Evolutionary conservation across 2,888 invertebrate species (phyloP).

Genomic region (Phoronis australis): DNA sequence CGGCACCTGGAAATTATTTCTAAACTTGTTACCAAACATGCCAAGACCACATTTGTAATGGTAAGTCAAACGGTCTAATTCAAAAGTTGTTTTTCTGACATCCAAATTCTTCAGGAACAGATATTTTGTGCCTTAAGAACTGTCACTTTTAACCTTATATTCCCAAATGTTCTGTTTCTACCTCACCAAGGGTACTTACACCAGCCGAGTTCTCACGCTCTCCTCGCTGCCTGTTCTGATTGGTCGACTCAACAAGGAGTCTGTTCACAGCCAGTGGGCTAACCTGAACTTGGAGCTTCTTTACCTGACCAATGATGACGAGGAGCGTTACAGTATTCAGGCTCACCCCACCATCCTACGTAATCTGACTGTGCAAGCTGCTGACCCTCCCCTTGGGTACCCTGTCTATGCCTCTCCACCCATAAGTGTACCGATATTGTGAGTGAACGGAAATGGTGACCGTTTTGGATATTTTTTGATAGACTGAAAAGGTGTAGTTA

Average conservation of each 20-base stretch:
- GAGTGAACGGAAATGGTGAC: conserved; percentile 2
- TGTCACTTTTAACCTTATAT: no score
- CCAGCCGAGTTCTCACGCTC: conserved; percentile 47
- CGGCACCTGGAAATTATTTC: no score
- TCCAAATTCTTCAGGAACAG: no score
- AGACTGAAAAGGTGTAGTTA: no score
- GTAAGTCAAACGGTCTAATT: no score
- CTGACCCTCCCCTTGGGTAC: conserved; percentile 55
- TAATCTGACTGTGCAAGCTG: conserved; percentile 54
- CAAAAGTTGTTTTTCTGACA: no score
- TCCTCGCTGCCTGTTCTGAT: conserved; percentile 42
- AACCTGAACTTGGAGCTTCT: conserved; percentile 54
- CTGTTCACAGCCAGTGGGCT: conserved; percentile 54
- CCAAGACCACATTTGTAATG: no score
- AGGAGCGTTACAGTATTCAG: conserved; percentile 56
- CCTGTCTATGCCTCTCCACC: conserved; percentile 49
- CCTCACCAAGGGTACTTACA: conserved; percentile 50
- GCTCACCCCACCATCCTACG: conserved; percentile 52
- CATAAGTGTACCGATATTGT: conserved; percentile 34
- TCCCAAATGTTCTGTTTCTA: no score
- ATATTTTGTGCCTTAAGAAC: no score
- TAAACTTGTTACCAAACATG: no score
- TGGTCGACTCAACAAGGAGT: conserved; percentile 50
- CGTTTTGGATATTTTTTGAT: no score
- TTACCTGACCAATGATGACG: conserved; percentile 57